These are phyloP conservation scores for Aphrocallistes beatrix DNA, from an alignment of 37 sponge, comb jelly and placozoan genomes.

Conservation along the genomic window DNA sequence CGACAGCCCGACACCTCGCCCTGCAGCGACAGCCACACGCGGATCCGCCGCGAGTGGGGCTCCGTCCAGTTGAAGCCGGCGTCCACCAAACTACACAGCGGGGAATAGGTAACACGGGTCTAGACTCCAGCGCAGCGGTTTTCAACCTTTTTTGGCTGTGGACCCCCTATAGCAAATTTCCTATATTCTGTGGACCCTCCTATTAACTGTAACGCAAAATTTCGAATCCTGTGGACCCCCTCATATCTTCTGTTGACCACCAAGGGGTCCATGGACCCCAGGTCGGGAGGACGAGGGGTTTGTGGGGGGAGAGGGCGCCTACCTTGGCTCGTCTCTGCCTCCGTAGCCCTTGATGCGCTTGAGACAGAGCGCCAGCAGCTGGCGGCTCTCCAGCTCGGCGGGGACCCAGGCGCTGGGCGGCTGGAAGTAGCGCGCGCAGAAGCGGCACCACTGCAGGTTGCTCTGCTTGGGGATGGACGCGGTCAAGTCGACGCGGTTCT, in stretches of 20 bases:
- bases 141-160: no score
- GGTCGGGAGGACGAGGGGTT: neutral
- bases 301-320: no score
- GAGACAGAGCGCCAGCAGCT: slow-evolving; percentile 79
- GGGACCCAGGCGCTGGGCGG: slow-evolving; percentile 75
- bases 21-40: slow-evolving; percentile 84
- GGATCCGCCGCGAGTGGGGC: slow-evolving; percentile 93
- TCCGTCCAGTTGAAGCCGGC: slow-evolving; percentile 97
- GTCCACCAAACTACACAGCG: slow-evolving; percentile 56
- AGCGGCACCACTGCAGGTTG: slow-evolving; percentile 69
- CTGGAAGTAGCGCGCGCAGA: slow-evolving; percentile 91
- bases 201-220: no score
- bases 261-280: no score
- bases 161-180: no score
- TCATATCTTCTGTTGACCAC: no score
- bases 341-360: slow-evolving; percentile 67
- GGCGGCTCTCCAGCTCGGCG: slow-evolving; percentile 69
- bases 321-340: neutral
- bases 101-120: no score
- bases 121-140: no score
- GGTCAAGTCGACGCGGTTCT: slow-evolving; percentile 77
- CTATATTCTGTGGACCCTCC: no score
- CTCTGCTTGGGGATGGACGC: slow-evolving; percentile 79
- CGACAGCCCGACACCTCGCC: slow-evolving; percentile 75
- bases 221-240: no score